Conservation (phyloP, 2,113 vertebrate genomes). For the Mormoops blainvillei region DNA sequence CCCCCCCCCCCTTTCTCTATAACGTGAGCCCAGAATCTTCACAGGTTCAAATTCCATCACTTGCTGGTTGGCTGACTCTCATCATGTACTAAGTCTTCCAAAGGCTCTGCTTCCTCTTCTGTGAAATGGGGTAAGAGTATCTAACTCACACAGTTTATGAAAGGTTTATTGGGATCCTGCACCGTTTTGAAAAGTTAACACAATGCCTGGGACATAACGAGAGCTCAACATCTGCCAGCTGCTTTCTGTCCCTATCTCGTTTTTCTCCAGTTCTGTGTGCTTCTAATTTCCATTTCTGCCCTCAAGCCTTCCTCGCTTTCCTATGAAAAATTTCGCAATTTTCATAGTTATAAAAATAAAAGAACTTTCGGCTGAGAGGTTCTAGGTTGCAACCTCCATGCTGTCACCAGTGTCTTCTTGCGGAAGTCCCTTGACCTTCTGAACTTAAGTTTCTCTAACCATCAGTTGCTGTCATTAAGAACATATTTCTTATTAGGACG, state of each 20-base stretch:
- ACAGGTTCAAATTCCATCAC: background rate
- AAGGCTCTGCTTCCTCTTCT: background rate
- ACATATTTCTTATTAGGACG: background rate
- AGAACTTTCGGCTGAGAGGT: background rate
- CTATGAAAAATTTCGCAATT: background rate
- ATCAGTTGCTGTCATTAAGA: background rate
- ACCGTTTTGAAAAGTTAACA: background rate
- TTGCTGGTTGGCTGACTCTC: background rate
- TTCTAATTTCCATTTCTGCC: background rate
- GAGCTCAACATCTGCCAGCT: accelerated
- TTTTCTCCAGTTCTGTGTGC: background rate
- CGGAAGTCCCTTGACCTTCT: background rate
- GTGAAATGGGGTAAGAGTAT: background rate
- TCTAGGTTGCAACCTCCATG: background rate
- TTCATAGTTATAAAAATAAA: background rate
- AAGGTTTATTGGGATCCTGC: background rate
- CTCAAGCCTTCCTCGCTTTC: background rate
- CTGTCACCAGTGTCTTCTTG: background rate
- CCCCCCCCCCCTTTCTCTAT: background rate
- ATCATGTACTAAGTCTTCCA: background rate
- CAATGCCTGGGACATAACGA: background rate
- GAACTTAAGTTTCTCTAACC: background rate
- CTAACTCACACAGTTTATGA: background rate
- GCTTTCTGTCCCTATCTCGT: background rate
- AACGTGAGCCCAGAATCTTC: background rate